Conservation (phyloP, 2,888 invertebrate species). For the Drosophila kambysellisi region DNA sequence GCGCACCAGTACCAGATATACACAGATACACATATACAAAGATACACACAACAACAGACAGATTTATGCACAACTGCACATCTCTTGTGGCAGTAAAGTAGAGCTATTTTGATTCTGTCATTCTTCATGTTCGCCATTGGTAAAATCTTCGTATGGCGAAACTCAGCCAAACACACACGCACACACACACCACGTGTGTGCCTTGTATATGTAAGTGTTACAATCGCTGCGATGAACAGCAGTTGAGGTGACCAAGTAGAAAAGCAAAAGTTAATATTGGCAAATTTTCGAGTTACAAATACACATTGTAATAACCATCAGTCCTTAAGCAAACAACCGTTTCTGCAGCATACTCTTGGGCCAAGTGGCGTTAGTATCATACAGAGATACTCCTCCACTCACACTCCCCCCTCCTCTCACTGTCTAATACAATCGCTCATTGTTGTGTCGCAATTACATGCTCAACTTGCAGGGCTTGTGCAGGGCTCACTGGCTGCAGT, state of each 20-base stretch:
- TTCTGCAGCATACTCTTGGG: conserved; percentile 9
- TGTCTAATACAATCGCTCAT: conserved; percentile 60
- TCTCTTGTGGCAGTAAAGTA: conserved; percentile 24
- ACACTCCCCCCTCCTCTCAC: conserved; percentile 12
- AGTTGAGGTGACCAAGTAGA: not conserved
- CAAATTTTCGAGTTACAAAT: conserved; percentile 7
- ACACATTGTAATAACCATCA: not conserved
- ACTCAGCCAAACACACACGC: not conserved
- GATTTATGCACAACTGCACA: conserved; percentile 23
- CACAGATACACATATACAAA: not conserved
- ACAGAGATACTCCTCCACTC: not conserved
- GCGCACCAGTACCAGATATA: conserved; percentile 1
- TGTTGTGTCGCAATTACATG: conserved; percentile 64
- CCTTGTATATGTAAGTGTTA: not conserved
- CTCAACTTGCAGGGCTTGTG: conserved; percentile 46
- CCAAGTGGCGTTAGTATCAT: not conserved
- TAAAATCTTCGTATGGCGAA: not conserved
- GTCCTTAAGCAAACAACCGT: not conserved
- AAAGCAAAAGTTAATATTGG: conserved; percentile 18
- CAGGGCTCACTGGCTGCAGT: conserved; percentile 19
- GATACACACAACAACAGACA: not conserved
- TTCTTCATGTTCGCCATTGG: conserved; percentile 1
- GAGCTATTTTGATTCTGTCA: conserved; percentile 6
- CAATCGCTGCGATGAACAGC: not conserved
- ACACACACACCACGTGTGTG: not conserved